Conservation (phyloP, 2,797 vertebrate species). For the Acestrorhynchus altus region DNA sequence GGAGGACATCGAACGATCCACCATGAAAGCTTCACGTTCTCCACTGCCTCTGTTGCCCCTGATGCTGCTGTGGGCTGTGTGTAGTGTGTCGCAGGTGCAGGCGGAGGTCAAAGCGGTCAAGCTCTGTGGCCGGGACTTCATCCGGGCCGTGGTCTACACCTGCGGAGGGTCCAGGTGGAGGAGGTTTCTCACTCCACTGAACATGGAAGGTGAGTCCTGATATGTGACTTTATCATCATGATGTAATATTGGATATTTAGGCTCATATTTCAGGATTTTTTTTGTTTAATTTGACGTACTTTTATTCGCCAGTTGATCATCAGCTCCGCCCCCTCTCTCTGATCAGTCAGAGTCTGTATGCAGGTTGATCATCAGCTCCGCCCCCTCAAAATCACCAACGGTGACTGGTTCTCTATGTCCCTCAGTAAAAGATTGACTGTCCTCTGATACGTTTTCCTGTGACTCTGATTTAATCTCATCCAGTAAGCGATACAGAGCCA, state of each 20-base stretch:
- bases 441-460: no score
- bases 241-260: no score
- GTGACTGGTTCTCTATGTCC: no score
- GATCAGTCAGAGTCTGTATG: no score
- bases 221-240: no score
- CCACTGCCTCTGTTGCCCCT: conserved; percentile 60
- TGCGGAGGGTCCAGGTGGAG: conserved; percentile 86
- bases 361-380: no score
- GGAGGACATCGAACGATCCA: conserved; percentile 35
- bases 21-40: conserved; percentile 64
- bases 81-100: conserved; percentile 59
- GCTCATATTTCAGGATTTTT: no score
- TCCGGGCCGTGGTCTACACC: conserved; percentile 82
- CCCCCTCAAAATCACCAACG: no score
- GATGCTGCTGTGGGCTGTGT: conserved; percentile 70
- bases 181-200: conserved; percentile 67
- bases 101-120: conserved; percentile 74
- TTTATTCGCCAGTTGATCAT: no score
- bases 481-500: background rate
- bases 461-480: background rate
- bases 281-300: no score
- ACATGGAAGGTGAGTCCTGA: conserved; percentile 71
- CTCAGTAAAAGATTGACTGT: no score
- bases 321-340: no score
- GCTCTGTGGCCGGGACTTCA: conserved; percentile 81